Conservation (phyloP, 2,113 vertebrate genomes). For the Poeciliopsis prolifica region DNA sequence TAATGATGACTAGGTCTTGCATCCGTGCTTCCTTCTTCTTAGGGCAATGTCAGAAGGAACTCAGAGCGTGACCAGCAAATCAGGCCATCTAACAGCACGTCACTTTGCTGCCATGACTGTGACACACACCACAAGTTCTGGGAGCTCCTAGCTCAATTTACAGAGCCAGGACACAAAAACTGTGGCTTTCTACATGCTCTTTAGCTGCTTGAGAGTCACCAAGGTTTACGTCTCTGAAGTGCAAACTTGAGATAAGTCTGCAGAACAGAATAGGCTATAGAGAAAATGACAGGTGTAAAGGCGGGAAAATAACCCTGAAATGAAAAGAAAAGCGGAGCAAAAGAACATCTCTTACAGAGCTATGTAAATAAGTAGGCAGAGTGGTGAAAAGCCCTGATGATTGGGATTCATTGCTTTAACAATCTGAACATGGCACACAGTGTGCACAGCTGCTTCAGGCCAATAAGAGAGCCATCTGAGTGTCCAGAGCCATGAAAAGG, state of each 20-base stretch:
- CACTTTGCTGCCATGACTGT: conserved; percentile 54
- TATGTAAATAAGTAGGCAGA: conserved; percentile 59
- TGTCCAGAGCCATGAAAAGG: conserved; percentile 73
- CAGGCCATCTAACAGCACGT: conserved; percentile 77
- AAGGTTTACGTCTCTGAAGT: conserved; percentile 21
- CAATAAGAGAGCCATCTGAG: conserved; percentile 60
- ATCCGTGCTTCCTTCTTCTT: conserved; percentile 31
- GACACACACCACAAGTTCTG: conserved; percentile 60
- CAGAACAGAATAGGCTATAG: conserved; percentile 24
- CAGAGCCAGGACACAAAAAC: conserved; percentile 50
- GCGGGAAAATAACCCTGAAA: conserved; percentile 17
- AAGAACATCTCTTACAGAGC: conserved; percentile 40
- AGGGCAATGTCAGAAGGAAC: conserved; percentile 34
- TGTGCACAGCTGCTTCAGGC: conserved; percentile 73
- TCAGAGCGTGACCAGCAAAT: conserved; percentile 58
- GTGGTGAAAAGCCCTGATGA: conserved; percentile 54
- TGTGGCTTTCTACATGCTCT: conserved; percentile 34
- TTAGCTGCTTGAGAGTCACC: conserved; percentile 38
- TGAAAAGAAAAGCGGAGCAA: conserved; percentile 32
- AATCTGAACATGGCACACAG: conserved; percentile 53
- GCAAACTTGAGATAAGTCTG: conserved; percentile 36
- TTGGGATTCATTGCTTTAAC: conserved; percentile 60
- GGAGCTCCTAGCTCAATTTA: conserved; percentile 63
- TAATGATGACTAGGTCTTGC: conserved; percentile 36
- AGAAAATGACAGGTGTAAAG: conserved; percentile 15